Percentiles rank a stretch among this genome's conserved stretches.
These are phyloP conservation scores for Hormaphis cornu DNA, from an alignment of 1,140 invertebrate species.

Conservation along the genomic window DNA sequence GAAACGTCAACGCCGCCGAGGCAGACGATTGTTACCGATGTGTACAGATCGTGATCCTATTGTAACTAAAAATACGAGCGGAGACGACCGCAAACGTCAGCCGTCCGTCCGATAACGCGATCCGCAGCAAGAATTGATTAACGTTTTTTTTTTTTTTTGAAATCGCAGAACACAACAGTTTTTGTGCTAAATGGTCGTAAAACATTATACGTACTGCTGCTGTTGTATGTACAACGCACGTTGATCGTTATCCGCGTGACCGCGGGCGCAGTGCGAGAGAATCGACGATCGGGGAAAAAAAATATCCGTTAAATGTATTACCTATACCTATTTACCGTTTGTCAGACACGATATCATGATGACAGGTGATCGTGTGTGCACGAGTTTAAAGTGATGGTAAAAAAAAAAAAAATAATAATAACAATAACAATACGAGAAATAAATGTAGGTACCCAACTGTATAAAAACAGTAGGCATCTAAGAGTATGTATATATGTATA, in stretches of 20 bases:
- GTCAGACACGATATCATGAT: not conserved
- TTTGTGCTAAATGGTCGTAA: no score
- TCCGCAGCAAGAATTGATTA: no score
- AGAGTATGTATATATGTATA: not conserved
- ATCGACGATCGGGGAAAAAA: no score
- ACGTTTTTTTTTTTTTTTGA: no score
- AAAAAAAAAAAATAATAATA: constrained; percentile 12
- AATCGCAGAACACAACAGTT: no score
- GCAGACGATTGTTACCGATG: not conserved
- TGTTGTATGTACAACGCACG: no score
- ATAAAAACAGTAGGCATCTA: not conserved
- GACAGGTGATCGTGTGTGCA: constrained; percentile 1
- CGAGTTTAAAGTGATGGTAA: not conserved
- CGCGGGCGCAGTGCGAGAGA: no score
- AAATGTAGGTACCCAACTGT: not conserved
- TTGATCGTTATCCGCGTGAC: no score
- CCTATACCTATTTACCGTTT: not conserved
- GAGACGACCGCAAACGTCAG: not conserved
- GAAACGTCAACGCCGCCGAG: not conserved
- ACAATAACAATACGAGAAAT: not conserved
- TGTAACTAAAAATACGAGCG: not conserved
- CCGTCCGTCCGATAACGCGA: no score
- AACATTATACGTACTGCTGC: no score
- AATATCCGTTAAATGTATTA: constrained; percentile 22
- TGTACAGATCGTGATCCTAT: not conserved